Percentiles rank a stretch among this genome's conserved stretches.
Evolutionary conservation across 2,888 invertebrate genomes (phyloP).

Genomic region (Xylota sylvarum): DNA sequence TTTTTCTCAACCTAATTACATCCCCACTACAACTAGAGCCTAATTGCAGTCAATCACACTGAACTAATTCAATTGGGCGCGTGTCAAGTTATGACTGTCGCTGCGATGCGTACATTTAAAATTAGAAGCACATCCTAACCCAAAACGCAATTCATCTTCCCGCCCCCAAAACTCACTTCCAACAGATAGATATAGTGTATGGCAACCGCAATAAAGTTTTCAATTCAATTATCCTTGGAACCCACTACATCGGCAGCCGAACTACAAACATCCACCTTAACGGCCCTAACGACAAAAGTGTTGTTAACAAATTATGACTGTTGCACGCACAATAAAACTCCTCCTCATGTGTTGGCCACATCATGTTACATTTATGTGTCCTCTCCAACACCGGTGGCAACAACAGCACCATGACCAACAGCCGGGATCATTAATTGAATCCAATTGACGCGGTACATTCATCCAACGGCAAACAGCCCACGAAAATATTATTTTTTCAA

Average conservation of each 20-base stretch:
- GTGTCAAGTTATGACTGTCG: conserved; percentile 59
- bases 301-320: conserved; percentile 71
- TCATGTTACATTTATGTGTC: conserved; percentile 56
- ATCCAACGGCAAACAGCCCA: conserved; percentile 32
- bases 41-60: conserved; percentile 66
- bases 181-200: conserved; percentile 5
- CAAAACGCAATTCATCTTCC: conserved; percentile 33
- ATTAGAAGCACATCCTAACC: conserved; percentile 42
- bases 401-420: conserved; percentile 29
- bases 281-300: conserved; percentile 52
- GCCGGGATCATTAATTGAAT: conserved; percentile 69
- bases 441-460: conserved; percentile 54
- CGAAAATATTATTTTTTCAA: conserved; percentile 60
- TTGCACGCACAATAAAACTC: conserved; percentile 63
- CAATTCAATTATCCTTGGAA: conserved; percentile 67
- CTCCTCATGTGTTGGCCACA: conserved; percentile 45
- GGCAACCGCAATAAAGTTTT: conserved; percentile 64
- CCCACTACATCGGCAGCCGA: conserved; percentile 14
- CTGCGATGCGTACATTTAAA: conserved; percentile 49
- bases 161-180: neutral
- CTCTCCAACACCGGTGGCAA: conserved; percentile 20
- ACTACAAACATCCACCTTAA: conserved; percentile 35
- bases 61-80: conserved; percentile 64
- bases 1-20: conserved; percentile 50
- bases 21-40: conserved; percentile 4